These are phyloP conservation scores for Mustelus asterias DNA, from an alignment of 2,113 vertebrate genomes.

Conservation along the genomic window DNA sequence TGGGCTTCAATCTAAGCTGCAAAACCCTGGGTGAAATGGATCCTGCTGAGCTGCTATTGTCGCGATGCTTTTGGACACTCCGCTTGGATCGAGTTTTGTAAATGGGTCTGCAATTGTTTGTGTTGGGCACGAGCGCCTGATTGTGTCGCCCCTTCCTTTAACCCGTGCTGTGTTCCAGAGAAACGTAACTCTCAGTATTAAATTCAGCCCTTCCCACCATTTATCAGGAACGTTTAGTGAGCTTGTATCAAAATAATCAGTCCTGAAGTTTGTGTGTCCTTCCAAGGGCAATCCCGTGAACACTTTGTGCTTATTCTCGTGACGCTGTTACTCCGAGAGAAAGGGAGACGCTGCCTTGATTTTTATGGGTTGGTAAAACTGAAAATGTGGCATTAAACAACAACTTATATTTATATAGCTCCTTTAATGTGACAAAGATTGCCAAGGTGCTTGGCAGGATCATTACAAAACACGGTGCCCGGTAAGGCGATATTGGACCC, in stretches of 20 bases:
- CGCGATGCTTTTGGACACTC: neutral
- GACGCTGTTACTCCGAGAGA: neutral
- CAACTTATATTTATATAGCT: neutral
- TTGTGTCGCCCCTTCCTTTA: neutral
- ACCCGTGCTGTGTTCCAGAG: neutral
- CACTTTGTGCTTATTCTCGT: neutral
- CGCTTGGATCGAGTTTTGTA: neutral
- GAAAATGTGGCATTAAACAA: neutral
- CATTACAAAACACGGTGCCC: neutral
- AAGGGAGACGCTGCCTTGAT: neutral
- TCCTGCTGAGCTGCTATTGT: neutral
- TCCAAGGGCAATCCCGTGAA: neutral
- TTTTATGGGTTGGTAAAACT: neutral
- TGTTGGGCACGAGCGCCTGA: neutral
- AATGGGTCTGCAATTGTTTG: neutral
- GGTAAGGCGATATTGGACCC: neutral
- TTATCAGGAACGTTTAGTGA: neutral
- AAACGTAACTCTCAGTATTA: neutral
- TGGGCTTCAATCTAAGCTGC: neutral
- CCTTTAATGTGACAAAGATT: neutral
- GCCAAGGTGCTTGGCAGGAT: neutral
- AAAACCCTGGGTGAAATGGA: neutral
- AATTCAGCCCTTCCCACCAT: neutral
- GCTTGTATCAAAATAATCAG: neutral
- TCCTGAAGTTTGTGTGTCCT: neutral